These are phyloP conservation scores for Muntiacus reevesi DNA, from an alignment of 2,113 vertebrate genomes.

Conservation along the genomic window DNA sequence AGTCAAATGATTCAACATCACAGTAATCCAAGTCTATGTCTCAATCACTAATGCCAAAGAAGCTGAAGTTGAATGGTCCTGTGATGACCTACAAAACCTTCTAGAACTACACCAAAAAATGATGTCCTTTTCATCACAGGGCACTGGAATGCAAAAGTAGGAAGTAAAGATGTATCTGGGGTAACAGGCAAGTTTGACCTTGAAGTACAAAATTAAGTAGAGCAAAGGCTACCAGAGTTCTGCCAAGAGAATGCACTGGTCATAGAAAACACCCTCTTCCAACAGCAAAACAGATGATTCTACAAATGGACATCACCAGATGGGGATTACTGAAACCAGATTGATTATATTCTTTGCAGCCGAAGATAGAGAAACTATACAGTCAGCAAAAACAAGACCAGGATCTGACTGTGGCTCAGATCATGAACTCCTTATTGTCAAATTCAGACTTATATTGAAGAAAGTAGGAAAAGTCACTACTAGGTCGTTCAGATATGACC, in stretches of 20 bases:
- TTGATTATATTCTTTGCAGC: neutral
- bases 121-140: neutral
- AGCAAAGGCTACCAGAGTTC: neutral
- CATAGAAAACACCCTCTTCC: neutral
- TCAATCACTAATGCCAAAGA: neutral
- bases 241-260: neutral
- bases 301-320: neutral
- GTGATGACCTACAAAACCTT: neutral
- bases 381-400: neutral
- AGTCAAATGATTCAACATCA: neutral
- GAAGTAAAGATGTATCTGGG: neutral
- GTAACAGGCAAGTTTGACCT: neutral
- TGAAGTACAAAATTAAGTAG: neutral
- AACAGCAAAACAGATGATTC: neutral
- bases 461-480: neutral
- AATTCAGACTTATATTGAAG: neutral
- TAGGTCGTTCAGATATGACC: neutral
- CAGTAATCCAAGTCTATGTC: neutral
- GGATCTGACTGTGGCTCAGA: neutral
- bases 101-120: neutral
- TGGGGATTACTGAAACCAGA: neutral
- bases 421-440: neutral
- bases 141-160: neutral
- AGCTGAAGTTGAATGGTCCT: neutral
- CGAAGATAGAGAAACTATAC: neutral